These are phyloP conservation scores for Anthophora plumipes DNA, from an alignment of 2,888 invertebrate species.

Conservation along the genomic window DNA sequence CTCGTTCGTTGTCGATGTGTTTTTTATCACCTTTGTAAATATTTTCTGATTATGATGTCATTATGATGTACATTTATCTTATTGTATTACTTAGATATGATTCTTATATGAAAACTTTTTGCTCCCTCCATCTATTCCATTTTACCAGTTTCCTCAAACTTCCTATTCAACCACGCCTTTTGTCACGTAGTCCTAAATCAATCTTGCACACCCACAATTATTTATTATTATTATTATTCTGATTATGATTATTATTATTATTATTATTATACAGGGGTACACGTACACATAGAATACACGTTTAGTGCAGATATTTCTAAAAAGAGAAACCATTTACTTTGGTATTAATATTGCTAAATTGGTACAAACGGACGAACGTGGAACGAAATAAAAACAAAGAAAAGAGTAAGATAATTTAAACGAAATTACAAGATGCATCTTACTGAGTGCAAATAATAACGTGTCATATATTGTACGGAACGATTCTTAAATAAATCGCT, in stretches of 20 bases:
- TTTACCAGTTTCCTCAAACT: conserved; percentile 33
- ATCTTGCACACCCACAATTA: conserved; percentile 73
- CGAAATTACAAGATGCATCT: background rate
- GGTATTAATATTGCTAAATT: background rate
- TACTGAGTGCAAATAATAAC: background rate
- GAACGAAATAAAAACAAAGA: too few relatives aligned
- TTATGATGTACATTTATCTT: conserved; percentile 78
- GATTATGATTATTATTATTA: conserved; percentile 16
- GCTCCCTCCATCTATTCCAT: conserved; percentile 40
- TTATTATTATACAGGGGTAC: conserved; percentile 63
- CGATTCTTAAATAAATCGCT: background rate
- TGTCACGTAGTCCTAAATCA: conserved; percentile 72
- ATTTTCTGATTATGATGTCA: conserved; percentile 83
- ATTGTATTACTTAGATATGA: conserved; percentile 73
- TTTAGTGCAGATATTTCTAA: conserved; percentile 83
- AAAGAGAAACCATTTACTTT: conserved; percentile 25
- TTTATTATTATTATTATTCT: conserved; percentile 47
- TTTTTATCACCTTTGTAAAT: conserved; percentile 83
- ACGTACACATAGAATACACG: conserved; percentile 68
- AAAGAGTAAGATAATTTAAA: too few relatives aligned
- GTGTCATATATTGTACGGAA: background rate
- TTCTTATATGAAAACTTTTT: conserved; percentile 69
- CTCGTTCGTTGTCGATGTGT: conserved; percentile 85
- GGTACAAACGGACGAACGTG: conserved; percentile 33
- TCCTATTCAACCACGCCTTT: conserved; percentile 55